Percentiles rank a stretch among this genome's conserved stretches.
Conservation (phyloP, 2,888 invertebrate species). For the Ormia ochracea region DNA sequence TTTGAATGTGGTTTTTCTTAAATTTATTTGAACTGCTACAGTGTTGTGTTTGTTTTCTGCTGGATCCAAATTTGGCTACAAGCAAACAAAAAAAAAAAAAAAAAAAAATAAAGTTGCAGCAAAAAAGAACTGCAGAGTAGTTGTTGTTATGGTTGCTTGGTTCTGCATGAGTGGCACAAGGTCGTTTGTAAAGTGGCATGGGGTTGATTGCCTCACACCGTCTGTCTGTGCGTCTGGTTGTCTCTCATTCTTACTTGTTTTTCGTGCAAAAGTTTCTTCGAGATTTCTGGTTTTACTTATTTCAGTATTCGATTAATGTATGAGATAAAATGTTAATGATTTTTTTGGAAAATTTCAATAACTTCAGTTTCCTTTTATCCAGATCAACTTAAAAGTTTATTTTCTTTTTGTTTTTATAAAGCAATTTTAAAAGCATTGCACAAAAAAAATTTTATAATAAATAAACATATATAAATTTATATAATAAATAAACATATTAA, state of each 20-base stretch:
- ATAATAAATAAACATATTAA: no score
- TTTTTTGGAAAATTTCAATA: slow-evolving; percentile 43
- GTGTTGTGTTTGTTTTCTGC: slow-evolving; percentile 29
- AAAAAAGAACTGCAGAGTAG: slow-evolving; percentile 34
- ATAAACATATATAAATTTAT: no score
- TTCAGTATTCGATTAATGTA: neutral
- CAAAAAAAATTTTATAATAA: no score
- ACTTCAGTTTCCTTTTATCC: slow-evolving; percentile 13
- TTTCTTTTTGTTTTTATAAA: neutral
- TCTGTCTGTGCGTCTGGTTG: slow-evolving; percentile 15
- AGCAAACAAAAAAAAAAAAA: slow-evolving; percentile 18
- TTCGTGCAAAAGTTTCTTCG: slow-evolving; percentile 26
- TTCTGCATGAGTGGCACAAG: slow-evolving; percentile 62
- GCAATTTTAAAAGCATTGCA: slow-evolving; percentile 3
- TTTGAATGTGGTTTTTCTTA: slow-evolving; percentile 35
- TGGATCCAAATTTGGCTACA: slow-evolving; percentile 27
- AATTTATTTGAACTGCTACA: slow-evolving; percentile 34
- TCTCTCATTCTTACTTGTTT: slow-evolving; percentile 20
- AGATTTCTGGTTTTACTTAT: slow-evolving; percentile 41
- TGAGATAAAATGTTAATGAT: neutral
- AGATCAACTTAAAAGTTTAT: neutral
- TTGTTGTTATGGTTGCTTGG: slow-evolving; percentile 30
- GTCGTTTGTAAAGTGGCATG: slow-evolving; percentile 54
- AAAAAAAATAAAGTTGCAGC: slow-evolving; percentile 18
- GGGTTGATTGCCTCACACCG: slow-evolving; percentile 53